Conservation (phyloP, 2,888 invertebrate species). For the Maniola hyperantus region DNA sequence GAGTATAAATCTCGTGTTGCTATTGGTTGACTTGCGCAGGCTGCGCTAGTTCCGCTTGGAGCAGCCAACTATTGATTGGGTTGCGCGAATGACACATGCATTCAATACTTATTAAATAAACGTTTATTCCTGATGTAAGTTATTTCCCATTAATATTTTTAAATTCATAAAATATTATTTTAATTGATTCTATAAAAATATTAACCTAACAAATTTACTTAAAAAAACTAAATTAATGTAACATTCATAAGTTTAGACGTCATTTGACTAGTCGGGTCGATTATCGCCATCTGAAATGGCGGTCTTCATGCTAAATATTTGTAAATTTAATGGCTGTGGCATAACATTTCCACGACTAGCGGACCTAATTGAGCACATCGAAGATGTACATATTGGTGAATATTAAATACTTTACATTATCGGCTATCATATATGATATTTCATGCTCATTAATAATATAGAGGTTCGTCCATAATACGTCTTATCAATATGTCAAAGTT, state of each 20-base stretch:
- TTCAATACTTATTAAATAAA: constrained; percentile 49
- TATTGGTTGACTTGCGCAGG: constrained; percentile 66
- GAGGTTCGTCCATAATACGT: constrained; percentile 66
- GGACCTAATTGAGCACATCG: constrained; percentile 93
- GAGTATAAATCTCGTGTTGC: constrained; percentile 61
- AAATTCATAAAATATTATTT: constrained; percentile 16
- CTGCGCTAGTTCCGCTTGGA: constrained; percentile 63
- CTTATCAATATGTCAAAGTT: constrained; percentile 74
- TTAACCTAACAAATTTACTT: background rate
- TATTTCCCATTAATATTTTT: background rate
- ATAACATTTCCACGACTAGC: constrained; percentile 90
- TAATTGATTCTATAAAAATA: background rate
- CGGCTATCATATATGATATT: constrained; percentile 44
- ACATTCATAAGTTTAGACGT: constrained; percentile 46
- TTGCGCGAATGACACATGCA: constrained; percentile 58
- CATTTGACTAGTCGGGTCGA: constrained; percentile 69
- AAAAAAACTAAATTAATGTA: constrained; percentile 4
- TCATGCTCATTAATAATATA: constrained; percentile 54
- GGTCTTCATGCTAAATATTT: constrained; percentile 94
- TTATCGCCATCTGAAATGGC: constrained; percentile 86
- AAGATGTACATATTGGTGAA: constrained; percentile 93
- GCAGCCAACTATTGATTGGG: constrained; percentile 73
- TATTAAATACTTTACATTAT: constrained; percentile 56
- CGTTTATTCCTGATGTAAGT: constrained; percentile 28
- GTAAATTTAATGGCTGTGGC: constrained; percentile 94